These are phyloP conservation scores for Galendromus occidentalis DNA, from an alignment of 1,140 invertebrate genomes.

Conservation along the genomic window DNA sequence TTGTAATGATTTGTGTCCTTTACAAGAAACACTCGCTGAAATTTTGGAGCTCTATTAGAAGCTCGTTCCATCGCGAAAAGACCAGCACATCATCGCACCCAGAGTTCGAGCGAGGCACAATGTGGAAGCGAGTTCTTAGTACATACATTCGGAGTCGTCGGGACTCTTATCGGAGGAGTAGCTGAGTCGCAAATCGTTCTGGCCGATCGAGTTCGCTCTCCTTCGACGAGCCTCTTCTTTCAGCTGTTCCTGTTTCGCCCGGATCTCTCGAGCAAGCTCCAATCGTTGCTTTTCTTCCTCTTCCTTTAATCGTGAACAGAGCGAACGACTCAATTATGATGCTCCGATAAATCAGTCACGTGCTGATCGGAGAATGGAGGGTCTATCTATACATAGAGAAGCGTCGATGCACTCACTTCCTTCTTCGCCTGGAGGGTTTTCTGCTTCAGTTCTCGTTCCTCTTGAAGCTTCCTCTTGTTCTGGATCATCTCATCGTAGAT, in stretches of 20 bases:
- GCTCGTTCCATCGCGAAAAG: slow-evolving; percentile 10
- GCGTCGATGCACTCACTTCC: slow-evolving; percentile 27
- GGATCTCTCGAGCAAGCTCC: slow-evolving; percentile 36
- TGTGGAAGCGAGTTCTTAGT: neutral
- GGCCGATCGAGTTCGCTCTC: slow-evolving; percentile 19
- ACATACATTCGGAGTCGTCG: slow-evolving; percentile 21
- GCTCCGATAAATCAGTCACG: slow-evolving; percentile 16
- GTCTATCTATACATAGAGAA: no score
- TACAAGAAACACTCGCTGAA: slow-evolving; percentile 10
- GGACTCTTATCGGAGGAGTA: slow-evolving; percentile 10
- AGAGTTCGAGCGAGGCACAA: neutral
- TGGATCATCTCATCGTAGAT: slow-evolving; percentile 65
- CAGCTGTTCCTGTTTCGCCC: slow-evolving; percentile 41
- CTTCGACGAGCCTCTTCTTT: slow-evolving; percentile 36
- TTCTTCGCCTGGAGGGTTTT: slow-evolving; percentile 37
- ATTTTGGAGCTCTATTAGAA: slow-evolving; percentile 19
- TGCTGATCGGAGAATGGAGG: no score
- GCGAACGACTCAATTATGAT: slow-evolving; percentile 13
- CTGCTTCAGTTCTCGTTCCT: slow-evolving; percentile 23
- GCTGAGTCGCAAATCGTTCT: slow-evolving; percentile 20
- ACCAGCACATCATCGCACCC: slow-evolving; percentile 8
- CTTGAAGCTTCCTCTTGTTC: slow-evolving; percentile 38
- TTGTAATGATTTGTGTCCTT: slow-evolving; percentile 13
- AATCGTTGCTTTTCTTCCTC: slow-evolving; percentile 38
- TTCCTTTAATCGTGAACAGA: slow-evolving; percentile 9